Conservation (phyloP, 2,888 invertebrate species). For the Galerucella calmariensis region DNA sequence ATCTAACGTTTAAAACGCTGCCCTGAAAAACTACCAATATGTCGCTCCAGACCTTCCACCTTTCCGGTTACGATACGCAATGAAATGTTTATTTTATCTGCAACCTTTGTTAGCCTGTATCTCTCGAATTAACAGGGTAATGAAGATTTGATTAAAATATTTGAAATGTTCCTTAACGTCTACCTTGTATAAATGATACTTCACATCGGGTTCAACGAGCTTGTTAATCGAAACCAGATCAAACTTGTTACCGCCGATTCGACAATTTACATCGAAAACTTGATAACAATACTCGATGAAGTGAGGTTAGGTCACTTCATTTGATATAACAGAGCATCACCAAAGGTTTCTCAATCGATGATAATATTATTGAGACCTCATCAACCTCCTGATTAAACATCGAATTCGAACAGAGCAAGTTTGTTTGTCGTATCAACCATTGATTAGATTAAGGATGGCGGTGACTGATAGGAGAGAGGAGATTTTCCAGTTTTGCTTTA, state of each 20-base stretch:
- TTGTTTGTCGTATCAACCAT: conserved; percentile 12
- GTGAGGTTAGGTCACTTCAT: conserved; percentile 18
- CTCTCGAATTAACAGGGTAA: no score
- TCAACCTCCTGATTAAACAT: conserved; percentile 15
- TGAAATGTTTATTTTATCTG: no score
- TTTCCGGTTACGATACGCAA: no score
- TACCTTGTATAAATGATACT: background rate
- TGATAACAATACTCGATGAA: background rate
- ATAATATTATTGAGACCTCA: conserved; percentile 24
- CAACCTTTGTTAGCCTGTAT: no score
- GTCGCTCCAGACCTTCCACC: no score
- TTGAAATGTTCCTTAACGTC: background rate
- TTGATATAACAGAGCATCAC: background rate
- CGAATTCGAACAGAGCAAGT: conserved; percentile 17
- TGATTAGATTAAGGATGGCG: conserved; percentile 17
- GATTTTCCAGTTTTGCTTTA: background rate
- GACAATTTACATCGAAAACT: conserved; percentile 2
- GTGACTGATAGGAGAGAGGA: background rate
- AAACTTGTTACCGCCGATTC: conserved; percentile 3
- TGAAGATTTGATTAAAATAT: no score
- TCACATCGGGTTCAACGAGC: background rate
- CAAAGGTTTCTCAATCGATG: conserved; percentile 16
- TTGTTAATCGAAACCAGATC: background rate
- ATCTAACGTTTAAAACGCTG: no score
- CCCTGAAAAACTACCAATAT: no score